Percentiles rank a stretch among this genome's conserved stretches.
Evolutionary conservation across 2,888 invertebrate genomes (phyloP).

Genomic region (Lydus trimaculatus): DNA sequence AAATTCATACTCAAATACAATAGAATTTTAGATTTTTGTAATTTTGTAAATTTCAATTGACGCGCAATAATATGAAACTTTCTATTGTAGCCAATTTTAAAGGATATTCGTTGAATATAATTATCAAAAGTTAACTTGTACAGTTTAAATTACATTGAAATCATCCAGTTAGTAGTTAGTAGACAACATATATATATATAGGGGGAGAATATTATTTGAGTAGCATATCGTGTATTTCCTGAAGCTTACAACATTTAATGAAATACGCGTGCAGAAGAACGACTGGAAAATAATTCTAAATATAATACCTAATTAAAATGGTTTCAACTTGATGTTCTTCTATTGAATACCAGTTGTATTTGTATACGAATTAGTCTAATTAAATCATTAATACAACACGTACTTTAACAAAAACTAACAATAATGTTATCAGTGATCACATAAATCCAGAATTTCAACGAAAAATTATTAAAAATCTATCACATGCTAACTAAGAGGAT

Average conservation of each 20-base stretch:
- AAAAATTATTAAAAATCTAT: not conserved
- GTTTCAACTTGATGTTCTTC: not conserved
- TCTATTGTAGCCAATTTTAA: not conserved
- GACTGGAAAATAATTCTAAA: not conserved
- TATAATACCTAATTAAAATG: not conserved
- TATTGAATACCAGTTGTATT: not conserved
- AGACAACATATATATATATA: not conserved
- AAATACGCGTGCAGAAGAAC: not conserved
- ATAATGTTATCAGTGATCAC: not conserved
- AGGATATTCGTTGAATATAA: not conserved
- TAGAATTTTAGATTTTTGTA: no score
- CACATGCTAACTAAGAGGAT: not conserved
- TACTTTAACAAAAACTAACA: no score
- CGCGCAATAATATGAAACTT: not conserved
- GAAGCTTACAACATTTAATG: constrained; percentile 3
- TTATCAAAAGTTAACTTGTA: not conserved
- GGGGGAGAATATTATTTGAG: not conserved
- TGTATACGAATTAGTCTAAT: not conserved
- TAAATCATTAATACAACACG: no score
- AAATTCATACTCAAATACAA: no score
- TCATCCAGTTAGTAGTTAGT: not conserved
- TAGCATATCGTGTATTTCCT: not conserved
- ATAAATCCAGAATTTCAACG: not conserved
- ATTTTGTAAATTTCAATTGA: no score
- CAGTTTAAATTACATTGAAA: not conserved